phyloP scores from a whole-genome alignment of 2,113 vertebrate species.

The human region DNA sequence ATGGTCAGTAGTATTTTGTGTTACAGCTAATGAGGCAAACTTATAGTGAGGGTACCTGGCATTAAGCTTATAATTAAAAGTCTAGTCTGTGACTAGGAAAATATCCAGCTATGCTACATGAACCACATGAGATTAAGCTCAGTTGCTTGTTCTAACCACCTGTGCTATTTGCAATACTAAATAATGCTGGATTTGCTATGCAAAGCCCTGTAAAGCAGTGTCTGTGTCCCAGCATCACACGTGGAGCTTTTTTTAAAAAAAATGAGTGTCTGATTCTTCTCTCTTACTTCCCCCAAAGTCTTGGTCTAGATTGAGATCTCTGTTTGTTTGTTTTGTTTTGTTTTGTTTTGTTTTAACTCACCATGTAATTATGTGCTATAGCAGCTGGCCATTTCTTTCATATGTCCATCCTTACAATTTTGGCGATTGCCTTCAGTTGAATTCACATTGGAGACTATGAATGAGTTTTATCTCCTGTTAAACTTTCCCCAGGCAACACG shows the following conservation, averaged over 20 bases:
- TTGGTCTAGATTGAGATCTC: neutral
- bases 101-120: neutral
- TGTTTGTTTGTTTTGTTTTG: neutral
- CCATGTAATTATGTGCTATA: neutral
- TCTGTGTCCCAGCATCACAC: conserved; percentile 2
- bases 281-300: neutral
- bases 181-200: conserved; percentile 40
- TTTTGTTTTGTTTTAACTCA: neutral
- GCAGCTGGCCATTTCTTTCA: neutral
- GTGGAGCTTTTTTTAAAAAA: neutral
- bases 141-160: conserved; percentile 34
- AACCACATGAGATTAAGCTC: conserved; percentile 32
- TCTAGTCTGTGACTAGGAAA: conserved; percentile 5
- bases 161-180: conserved; percentile 52
- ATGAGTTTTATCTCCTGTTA: conserved; percentile 46
- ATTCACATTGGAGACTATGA: neutral
- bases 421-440: neutral
- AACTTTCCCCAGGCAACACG: neutral
- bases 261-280: neutral
- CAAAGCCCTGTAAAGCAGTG: conserved; percentile 32
- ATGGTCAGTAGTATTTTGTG: conserved; percentile 38
- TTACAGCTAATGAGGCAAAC: conserved; percentile 21
- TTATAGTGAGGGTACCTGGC: neutral
- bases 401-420: conserved; percentile 32
- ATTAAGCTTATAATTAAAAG: conserved; percentile 47